Base-by-base conservation (phyloP, 2,113 vertebrate species). In the Upupa epops region DNA sequence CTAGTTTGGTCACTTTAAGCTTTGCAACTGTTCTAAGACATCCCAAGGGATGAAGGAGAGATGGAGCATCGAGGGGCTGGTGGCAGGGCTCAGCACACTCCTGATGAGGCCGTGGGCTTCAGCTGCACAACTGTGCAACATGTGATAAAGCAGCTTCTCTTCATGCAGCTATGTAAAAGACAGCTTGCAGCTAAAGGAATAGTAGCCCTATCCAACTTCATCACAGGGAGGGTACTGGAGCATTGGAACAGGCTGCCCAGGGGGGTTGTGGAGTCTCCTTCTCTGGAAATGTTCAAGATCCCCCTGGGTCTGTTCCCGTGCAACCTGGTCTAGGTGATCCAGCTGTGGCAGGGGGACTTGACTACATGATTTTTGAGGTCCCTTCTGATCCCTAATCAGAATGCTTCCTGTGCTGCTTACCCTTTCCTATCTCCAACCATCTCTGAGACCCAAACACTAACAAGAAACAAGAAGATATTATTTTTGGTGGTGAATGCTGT, bases 381-480 rank as follows among this genome's bases (percentile, higher is more conserved):
- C n/a, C n/a, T n/a, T n/a, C n/a, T n/a, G n/a, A n/a, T n/a, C n/a
- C n/a, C n/a, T n/a, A n/a, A n/a, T n/a, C n/a, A n/a, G n/a, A n/a
- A n/a, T n/a, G 36, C 15, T 86, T 90, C 81, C 89, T 70, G 61
- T 20, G 54, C 42, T 90, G 59, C 36, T 90, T 83, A 58, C 20
- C 54, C 20, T 64, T 77, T 70, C 24, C 0, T 22, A 48, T 78
- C 90, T 68, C 66, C 49, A 34, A 24, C 32, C 48, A 56, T 29
- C n/a, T 40, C 77, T 52, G 63, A 64, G 55, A 87, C 69, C 10
- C 1, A 1, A 69, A 64, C 88, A 91, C 83, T 88, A 94, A 91
- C 65, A 95, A 79, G 75, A 91, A 89, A 85, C 80, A 83, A 88
- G 85, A 96, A 89, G 40, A 48, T 58, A 95, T 72, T 60, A 54